Conservation (phyloP, 92 coral and sea anemone species). For the Pocillopora grandis region DNA sequence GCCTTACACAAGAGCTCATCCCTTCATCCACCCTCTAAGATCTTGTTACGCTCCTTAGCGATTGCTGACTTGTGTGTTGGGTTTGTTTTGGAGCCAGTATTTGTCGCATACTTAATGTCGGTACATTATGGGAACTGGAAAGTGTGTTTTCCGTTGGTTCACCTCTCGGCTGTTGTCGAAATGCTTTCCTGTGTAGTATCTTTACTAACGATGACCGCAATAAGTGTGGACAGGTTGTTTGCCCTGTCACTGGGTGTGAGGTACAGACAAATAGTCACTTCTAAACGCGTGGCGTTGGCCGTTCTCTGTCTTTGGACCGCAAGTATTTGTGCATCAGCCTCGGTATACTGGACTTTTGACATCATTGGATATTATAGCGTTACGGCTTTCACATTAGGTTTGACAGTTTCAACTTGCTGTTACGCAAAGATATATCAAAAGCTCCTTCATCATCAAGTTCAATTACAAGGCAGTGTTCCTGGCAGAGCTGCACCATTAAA, state of each 20-base stretch:
- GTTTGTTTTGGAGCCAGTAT: not conserved
- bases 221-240: not conserved
- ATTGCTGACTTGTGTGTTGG: slow-evolving; percentile 1
- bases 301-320: not conserved
- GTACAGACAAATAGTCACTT: not conserved
- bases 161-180: not conserved
- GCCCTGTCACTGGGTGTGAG: not conserved
- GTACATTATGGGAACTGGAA: not conserved
- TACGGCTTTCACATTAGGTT: not conserved
- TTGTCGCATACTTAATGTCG: not conserved
- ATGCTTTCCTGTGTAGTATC: not conserved
- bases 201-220: not conserved
- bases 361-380: not conserved
- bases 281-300: not conserved
- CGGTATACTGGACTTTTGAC: not conserved
- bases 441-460: slow-evolving; percentile 2
- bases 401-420: not conserved
- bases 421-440: not conserved
- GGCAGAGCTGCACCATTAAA: slow-evolving; percentile 1
- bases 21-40: slow-evolving; percentile 11
- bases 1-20: not conserved
- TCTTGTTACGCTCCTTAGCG: slow-evolving; percentile 8
- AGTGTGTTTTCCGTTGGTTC: not conserved
- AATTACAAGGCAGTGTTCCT: not conserved
- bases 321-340: not conserved